These are phyloP conservation scores for Rhea americana DNA, from an alignment of 2,113 vertebrate genomes.

Conservation along the genomic window DNA sequence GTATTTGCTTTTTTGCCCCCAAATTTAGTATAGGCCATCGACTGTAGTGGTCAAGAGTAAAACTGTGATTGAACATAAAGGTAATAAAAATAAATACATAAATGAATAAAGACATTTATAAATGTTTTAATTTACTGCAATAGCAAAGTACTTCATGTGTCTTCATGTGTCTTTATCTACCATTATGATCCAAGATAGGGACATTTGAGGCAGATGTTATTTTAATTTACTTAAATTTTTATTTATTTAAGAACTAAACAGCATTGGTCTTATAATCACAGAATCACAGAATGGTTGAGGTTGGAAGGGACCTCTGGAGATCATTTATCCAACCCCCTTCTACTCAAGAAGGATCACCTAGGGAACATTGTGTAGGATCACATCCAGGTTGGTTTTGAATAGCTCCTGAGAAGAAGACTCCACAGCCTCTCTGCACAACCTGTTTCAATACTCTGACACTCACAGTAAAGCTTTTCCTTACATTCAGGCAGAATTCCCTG, in stretches of 20 bases:
- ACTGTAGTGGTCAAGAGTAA: neutral
- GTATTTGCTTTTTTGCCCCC: neutral
- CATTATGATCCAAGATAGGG: neutral
- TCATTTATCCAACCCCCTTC: too few relatives aligned
- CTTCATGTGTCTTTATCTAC: neutral
- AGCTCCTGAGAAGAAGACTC: too few relatives aligned
- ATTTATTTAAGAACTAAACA: neutral
- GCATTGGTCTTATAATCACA: neutral
- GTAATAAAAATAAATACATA: neutral
- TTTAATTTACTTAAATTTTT: neutral
- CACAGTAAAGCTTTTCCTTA: too few relatives aligned
- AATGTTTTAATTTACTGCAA: neutral
- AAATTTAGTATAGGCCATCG: neutral
- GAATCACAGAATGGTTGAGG: too few relatives aligned
- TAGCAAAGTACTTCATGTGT: neutral
- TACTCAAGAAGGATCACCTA: too few relatives aligned
- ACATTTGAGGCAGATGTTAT: neutral
- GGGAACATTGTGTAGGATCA: too few relatives aligned
- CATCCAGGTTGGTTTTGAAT: too few relatives aligned
- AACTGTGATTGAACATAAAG: neutral
- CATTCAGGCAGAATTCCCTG: too few relatives aligned
- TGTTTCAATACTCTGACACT: too few relatives aligned
- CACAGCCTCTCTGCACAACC: too few relatives aligned
- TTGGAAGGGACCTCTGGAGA: too few relatives aligned
- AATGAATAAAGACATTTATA: neutral